These are phyloP conservation scores for Zelostemma sp. DNA, from an alignment of 1,140 invertebrate genomes.

Conservation along the genomic window DNA sequence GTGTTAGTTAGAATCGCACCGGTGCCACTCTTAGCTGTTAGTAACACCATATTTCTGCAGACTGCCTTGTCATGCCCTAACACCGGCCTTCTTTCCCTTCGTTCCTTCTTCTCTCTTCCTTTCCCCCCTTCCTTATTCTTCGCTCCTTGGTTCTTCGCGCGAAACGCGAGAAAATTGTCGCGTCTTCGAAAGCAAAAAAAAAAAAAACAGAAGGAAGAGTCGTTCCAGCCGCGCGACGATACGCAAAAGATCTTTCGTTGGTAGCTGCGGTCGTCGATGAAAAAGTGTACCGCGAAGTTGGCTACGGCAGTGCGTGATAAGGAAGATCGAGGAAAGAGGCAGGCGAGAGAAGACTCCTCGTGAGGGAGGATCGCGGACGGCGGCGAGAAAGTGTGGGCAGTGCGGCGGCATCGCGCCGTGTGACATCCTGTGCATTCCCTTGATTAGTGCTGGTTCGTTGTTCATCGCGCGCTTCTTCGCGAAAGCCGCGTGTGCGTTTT, in stretches of 20 bases:
- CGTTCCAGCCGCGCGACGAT: too few relatives aligned
- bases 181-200: too few relatives aligned
- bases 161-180: neutral
- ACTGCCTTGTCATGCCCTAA: slow-evolving; percentile 66
- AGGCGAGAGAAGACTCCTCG: neutral
- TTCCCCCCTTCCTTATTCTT: slow-evolving; percentile 42
- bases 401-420: neutral
- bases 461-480: slow-evolving; percentile 6
- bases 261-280: neutral
- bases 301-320: slow-evolving; percentile 4
- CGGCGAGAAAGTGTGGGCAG: neutral
- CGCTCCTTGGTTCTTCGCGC: slow-evolving; percentile 26
- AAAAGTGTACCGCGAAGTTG: slow-evolving; percentile 5
- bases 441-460: slow-evolving; percentile 29
- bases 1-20: slow-evolving; percentile 65
- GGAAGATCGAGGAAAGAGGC: slow-evolving; percentile 6
- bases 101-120: slow-evolving; percentile 53
- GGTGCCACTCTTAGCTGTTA: slow-evolving; percentile 59
- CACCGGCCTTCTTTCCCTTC: slow-evolving; percentile 53
- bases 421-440: slow-evolving; percentile 15
- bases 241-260: neutral
- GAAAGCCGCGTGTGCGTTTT: slow-evolving; percentile 5
- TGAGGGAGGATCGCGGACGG: too few relatives aligned
- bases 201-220: neutral
- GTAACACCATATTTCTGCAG: slow-evolving; percentile 59